Conservation (phyloP, 2,888 invertebrate genomes). For the Zygothrica quintamaculata region DNA sequence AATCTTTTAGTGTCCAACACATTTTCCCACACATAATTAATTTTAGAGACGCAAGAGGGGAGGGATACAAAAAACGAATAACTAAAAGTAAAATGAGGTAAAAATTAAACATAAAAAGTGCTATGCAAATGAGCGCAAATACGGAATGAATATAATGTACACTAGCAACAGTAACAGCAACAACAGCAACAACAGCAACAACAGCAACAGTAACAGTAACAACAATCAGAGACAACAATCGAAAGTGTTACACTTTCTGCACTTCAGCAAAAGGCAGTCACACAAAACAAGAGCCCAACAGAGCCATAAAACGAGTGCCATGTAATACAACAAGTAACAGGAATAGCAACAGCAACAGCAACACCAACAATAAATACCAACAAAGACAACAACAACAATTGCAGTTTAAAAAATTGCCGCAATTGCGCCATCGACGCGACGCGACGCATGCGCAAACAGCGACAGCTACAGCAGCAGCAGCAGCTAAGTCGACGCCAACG, state of each 20-base stretch:
- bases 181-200: constrained; percentile 23
- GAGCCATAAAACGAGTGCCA: constrained; percentile 71
- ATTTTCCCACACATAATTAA: constrained; percentile 80
- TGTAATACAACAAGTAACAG: constrained; percentile 60
- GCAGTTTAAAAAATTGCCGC: constrained; percentile 52
- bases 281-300: constrained; percentile 51
- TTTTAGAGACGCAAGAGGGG: constrained; percentile 41
- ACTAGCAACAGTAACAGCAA: constrained; percentile 25
- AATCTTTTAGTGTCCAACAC: constrained; percentile 64
- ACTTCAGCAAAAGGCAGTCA: constrained; percentile 65
- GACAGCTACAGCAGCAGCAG: constrained; percentile 13
- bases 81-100: constrained; percentile 25
- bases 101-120: constrained; percentile 48
- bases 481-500: constrained; percentile 7
- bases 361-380: constrained; percentile 18
- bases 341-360: constrained; percentile 46
- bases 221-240: constrained; percentile 66
- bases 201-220: constrained; percentile 24
- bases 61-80: constrained; percentile 26
- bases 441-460: constrained; percentile 72
- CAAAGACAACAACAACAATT: constrained; percentile 18
- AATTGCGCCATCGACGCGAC: constrained; percentile 73
- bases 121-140: constrained; percentile 79
- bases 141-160: constrained; percentile 75
- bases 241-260: constrained; percentile 82